phyloP scores from a whole-genome alignment of 2,797 vertebrate species.

The Mormyrops boulengeri region DNA sequence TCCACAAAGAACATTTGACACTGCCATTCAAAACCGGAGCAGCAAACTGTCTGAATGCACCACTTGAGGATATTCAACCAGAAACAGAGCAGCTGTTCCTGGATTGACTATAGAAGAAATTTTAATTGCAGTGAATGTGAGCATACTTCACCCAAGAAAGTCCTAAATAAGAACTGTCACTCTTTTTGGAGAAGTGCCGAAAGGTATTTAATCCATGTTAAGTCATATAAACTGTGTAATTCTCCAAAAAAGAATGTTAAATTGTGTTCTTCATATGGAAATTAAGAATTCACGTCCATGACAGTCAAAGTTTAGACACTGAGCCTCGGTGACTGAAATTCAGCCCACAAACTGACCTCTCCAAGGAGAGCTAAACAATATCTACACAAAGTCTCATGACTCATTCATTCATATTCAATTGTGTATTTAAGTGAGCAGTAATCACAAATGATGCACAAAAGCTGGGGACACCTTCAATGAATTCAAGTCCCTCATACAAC shows the following conservation, averaged over 20 bases:
- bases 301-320: neutral
- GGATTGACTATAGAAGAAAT: neutral
- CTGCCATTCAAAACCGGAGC: neutral
- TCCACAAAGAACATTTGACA: neutral
- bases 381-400: neutral
- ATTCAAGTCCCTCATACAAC: neutral
- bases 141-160: neutral
- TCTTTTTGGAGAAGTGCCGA: neutral
- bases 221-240: neutral
- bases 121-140: neutral
- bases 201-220: neutral
- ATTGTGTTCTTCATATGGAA: neutral
- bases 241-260: neutral
- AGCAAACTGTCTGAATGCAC: neutral
- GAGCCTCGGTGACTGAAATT: neutral
- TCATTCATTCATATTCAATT: neutral
- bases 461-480: neutral
- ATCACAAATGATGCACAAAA: neutral
- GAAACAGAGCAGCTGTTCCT: neutral
- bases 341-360: neutral
- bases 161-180: neutral
- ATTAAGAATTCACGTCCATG: neutral
- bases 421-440: neutral
- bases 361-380: neutral
- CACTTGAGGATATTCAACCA: neutral